Evolutionary conservation across 2,888 invertebrate genomes (phyloP).

Genomic region (Plebejus melissa): DNA sequence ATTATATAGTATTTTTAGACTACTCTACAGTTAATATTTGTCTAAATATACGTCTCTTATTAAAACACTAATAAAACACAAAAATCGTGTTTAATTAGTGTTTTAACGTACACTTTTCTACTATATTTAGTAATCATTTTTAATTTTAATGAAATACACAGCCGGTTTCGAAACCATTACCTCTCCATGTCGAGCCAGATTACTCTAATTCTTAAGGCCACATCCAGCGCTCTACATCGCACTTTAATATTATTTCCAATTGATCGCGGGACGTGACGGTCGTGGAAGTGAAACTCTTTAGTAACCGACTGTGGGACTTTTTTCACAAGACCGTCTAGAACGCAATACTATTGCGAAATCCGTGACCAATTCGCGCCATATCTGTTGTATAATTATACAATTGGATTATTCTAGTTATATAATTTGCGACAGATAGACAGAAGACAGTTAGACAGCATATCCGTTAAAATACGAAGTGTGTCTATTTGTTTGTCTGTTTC

Average conservation of each 20-base stretch:
- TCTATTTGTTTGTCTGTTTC: background rate
- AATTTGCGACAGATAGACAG: background rate
- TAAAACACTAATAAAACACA: no score
- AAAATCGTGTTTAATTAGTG: no score
- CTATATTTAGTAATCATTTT: no score
- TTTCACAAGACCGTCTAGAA: slow-evolving; percentile 36
- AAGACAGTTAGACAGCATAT: background rate
- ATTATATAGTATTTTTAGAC: no score
- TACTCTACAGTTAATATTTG: no score
- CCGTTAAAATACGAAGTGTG: no score
- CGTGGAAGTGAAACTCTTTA: slow-evolving; percentile 71
- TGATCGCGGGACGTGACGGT: slow-evolving; percentile 71
- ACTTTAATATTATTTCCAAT: slow-evolving; percentile 57
- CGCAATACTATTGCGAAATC: slow-evolving; percentile 44
- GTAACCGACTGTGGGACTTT: slow-evolving; percentile 60
- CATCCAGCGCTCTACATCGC: slow-evolving; percentile 34
- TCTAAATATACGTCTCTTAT: no score
- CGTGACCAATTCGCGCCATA: slow-evolving; percentile 41
- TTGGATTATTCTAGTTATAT: slow-evolving; percentile 18
- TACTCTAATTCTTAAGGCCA: background rate
- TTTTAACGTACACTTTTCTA: no score
- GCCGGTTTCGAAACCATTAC: no score
- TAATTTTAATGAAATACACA: no score
- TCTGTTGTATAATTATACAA: slow-evolving; percentile 29
- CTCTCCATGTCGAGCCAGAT: no score